A percentile compares a stretch with the other conserved stretches of the same genome.
These are phyloP conservation scores for Bergia sp. DNA, from an alignment of 92 coral and sea anemone species.

Conservation along the genomic window DNA sequence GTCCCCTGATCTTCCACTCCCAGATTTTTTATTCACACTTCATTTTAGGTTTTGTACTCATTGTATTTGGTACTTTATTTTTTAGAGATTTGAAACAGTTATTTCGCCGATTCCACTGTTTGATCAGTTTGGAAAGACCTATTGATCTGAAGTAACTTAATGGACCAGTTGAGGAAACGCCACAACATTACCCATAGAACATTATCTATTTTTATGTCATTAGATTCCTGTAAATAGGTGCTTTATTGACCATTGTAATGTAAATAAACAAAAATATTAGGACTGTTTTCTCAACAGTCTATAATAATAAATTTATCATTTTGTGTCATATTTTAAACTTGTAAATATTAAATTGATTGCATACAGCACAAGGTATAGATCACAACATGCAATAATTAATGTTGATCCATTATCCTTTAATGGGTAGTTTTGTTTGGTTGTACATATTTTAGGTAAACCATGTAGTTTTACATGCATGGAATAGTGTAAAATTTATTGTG, in stretches of 20 bases:
- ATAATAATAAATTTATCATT: no score
- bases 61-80: background rate
- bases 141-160: constrained; percentile 22
- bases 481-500: no score
- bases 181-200: background rate
- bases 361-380: background rate
- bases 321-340: background rate
- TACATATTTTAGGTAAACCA: no score
- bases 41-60: no score
- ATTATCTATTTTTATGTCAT: background rate
- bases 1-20: no score
- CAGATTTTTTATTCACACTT: background rate
- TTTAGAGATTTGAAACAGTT: constrained; percentile 90
- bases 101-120: constrained; percentile 94
- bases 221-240: background rate
- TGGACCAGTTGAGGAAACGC: background rate
- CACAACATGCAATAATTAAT: background rate
- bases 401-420: background rate
- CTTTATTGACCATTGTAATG: background rate
- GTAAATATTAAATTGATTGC: background rate
- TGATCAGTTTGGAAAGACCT: constrained; percentile 98
- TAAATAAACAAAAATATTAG: no score
- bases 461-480: no score
- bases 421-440: no score
- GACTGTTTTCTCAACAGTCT: background rate